These are phyloP conservation scores for Pyrrhosoma nymphula DNA, from an alignment of 2,888 invertebrate genomes.

Conservation along the genomic window DNA sequence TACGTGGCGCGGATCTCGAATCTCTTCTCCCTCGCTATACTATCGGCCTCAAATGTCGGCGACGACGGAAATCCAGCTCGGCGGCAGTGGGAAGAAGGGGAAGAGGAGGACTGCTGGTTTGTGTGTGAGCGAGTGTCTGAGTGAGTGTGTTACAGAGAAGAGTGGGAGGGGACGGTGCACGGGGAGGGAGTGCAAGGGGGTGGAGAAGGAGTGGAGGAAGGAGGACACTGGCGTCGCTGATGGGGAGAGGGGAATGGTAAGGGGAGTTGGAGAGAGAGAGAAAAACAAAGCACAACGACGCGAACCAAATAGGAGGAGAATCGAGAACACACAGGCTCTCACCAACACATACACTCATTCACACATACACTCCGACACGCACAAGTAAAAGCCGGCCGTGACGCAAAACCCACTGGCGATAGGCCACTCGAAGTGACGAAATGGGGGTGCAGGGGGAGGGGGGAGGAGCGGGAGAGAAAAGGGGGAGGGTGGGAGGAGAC, in stretches of 20 bases:
- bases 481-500: neutral
- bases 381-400: conserved; percentile 23
- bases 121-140: conserved; percentile 1
- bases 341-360: neutral
- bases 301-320: conserved; percentile 19
- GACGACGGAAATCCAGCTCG: neutral
- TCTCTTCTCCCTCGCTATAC: too few species aligned
- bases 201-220: neutral
- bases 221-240: neutral
- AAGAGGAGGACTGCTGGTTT: neutral
- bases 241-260: neutral
- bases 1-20: conserved; percentile 22
- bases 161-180: neutral
- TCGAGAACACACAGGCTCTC: neutral
- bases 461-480: neutral
- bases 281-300: neutral
- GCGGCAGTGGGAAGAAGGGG: neutral
- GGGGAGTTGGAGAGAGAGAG: neutral
- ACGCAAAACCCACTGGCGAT: conserved; percentile 30
- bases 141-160: neutral
- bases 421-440: conserved; percentile 33
- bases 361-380: conserved; percentile 16
- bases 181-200: neutral
- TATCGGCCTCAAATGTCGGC: conserved; percentile 4
- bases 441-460: neutral